phyloP scores from a whole-genome alignment of 2,113 vertebrate genomes.

The Cisticola juncidis region DNA sequence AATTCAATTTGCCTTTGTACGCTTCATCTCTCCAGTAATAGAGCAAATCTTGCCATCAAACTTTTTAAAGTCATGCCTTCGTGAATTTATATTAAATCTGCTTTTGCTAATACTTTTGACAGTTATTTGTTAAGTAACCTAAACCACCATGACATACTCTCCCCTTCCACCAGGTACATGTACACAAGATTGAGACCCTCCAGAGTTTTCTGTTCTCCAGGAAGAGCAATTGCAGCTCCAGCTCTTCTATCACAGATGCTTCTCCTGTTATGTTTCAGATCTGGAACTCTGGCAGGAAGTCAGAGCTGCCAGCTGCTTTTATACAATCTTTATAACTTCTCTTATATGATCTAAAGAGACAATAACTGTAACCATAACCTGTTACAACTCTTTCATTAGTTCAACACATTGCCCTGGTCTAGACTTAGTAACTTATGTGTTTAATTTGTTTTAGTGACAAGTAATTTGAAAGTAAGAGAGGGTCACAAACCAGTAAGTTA shows the following conservation, averaged over 20 bases:
- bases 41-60: neutral
- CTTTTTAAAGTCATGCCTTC: neutral
- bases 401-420: neutral
- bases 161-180: too few species aligned
- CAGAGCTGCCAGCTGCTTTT: neutral
- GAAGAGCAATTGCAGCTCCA: neutral
- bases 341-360: fast-evolving
- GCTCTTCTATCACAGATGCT: neutral
- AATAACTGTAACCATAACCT: neutral
- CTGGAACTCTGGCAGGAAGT: neutral
- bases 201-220: neutral
- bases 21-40: neutral
- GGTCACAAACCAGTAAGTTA: neutral
- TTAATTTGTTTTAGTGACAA: neutral
- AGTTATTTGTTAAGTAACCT: neutral
- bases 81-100: neutral
- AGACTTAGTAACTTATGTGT: neutral
- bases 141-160: neutral
- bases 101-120: neutral
- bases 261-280: neutral
- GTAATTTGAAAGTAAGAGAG: neutral
- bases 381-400: neutral
- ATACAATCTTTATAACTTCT: neutral
- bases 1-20: neutral
- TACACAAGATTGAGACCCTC: neutral